These are phyloP conservation scores for Rotaria macrura DNA, from an alignment of 2,888 invertebrate genomes.

Conservation along the genomic window DNA sequence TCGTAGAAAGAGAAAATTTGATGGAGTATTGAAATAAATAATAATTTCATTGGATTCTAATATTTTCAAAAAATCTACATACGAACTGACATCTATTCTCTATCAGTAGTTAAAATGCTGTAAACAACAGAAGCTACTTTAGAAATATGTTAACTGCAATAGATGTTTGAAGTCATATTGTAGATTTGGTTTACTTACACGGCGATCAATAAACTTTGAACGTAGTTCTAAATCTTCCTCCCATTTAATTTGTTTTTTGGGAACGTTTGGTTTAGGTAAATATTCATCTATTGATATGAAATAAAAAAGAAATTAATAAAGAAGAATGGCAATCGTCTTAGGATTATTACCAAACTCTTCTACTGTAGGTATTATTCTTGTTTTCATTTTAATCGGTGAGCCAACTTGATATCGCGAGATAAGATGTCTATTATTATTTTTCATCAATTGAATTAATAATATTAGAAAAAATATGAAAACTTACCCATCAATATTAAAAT, in stretches of 20 bases:
- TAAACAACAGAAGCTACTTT: too few relatives aligned
- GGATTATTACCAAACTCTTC: constrained; percentile 41
- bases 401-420: constrained; percentile 49
- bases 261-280: constrained; percentile 38
- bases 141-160: too few relatives aligned
- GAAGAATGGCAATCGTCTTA: not conserved
- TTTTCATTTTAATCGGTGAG: constrained; percentile 48
- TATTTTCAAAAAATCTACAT: too few relatives aligned
- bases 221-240: constrained; percentile 48
- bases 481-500: constrained; percentile 47
- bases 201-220: constrained; percentile 47
- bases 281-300: constrained; percentile 29
- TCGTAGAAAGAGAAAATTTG: too few relatives aligned
- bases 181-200: constrained; percentile 39
- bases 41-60: too few relatives aligned
- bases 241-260: constrained; percentile 44
- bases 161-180: not conserved
- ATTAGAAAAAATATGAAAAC: constrained; percentile 9
- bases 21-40: too few relatives aligned
- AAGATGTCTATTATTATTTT: constrained; percentile 41
- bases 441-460: constrained; percentile 34
- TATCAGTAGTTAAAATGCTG: too few relatives aligned
- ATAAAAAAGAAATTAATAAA: not conserved
- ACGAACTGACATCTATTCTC: too few relatives aligned
- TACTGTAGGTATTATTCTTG: constrained; percentile 40